Percentiles rank a stretch among this genome's conserved stretches.
phyloP scores from a whole-genome alignment of 2,888 invertebrate genomes.

The Pasiphila rectangulata region DNA sequence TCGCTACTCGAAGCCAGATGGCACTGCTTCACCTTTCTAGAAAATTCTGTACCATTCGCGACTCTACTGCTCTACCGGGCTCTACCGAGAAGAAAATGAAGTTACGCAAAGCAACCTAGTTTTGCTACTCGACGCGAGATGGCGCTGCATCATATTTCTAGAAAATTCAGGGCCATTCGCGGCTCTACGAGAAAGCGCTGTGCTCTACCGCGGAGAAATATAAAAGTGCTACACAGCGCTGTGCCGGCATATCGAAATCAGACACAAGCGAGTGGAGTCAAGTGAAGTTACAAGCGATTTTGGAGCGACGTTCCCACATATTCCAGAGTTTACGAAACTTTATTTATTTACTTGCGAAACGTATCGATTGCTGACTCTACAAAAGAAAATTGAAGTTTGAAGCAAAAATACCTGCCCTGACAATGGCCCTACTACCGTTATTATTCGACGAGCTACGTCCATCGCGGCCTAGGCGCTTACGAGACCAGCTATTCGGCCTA shows the following conservation, averaged over 20 bases:
- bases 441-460: constrained; percentile 58
- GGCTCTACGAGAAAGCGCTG: constrained; percentile 22
- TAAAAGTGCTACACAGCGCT: constrained; percentile 45
- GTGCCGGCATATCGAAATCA: constrained; percentile 38
- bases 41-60: not conserved
- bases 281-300: constrained; percentile 19
- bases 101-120: not conserved
- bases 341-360: not conserved
- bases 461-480: constrained; percentile 43
- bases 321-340: not conserved
- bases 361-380: not conserved
- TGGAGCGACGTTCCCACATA: not conserved
- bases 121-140: constrained; percentile 29
- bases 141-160: constrained; percentile 18
- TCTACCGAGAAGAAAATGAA: not conserved
- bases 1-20: no score
- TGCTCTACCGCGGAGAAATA: constrained; percentile 31
- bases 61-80: no score
- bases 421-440: constrained; percentile 46
- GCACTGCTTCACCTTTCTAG: not conserved
- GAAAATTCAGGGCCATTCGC: constrained; percentile 28
- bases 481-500: constrained; percentile 64
- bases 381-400: not conserved
- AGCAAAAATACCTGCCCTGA: not conserved
- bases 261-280: constrained; percentile 24